Percentiles rank a stretch among this genome's conserved stretches.
Conservation (phyloP, 2,888 invertebrate species). For the Diadromus collaris region DNA sequence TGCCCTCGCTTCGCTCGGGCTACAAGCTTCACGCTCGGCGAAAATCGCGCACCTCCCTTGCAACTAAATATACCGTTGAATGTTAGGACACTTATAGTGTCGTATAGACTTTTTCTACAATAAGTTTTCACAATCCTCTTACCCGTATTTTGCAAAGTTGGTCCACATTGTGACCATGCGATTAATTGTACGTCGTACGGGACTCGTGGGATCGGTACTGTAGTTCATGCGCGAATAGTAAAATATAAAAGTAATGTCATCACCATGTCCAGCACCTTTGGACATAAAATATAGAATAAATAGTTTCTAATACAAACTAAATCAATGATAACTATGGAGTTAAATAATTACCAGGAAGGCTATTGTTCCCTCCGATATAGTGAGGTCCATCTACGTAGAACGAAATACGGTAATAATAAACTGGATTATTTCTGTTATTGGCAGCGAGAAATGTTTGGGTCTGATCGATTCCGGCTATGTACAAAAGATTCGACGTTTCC, state of each 20-base stretch:
- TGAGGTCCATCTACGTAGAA: constrained; percentile 38
- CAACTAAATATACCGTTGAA: no score
- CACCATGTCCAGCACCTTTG: constrained; percentile 51
- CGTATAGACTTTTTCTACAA: not conserved
- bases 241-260: constrained; percentile 46
- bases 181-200: constrained; percentile 33
- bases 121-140: not conserved
- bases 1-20: no score
- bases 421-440: constrained; percentile 40
- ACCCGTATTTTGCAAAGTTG: constrained; percentile 61
- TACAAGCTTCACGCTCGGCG: no score
- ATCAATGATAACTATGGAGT: not conserved
- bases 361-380: not conserved
- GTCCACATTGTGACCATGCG: constrained; percentile 49
- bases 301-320: not conserved
- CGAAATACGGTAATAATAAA: constrained; percentile 67
- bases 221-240: constrained; percentile 21
- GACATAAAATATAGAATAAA: constrained; percentile 43
- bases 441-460: constrained; percentile 61
- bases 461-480: constrained; percentile 63
- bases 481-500: constrained; percentile 57
- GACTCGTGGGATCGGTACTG: constrained; percentile 28
- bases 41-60: no score
- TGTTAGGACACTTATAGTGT: not conserved
- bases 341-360: constrained; percentile 19